phyloP scores from a whole-genome alignment of 2,797 vertebrate genomes.

The Pristis pectinata region DNA sequence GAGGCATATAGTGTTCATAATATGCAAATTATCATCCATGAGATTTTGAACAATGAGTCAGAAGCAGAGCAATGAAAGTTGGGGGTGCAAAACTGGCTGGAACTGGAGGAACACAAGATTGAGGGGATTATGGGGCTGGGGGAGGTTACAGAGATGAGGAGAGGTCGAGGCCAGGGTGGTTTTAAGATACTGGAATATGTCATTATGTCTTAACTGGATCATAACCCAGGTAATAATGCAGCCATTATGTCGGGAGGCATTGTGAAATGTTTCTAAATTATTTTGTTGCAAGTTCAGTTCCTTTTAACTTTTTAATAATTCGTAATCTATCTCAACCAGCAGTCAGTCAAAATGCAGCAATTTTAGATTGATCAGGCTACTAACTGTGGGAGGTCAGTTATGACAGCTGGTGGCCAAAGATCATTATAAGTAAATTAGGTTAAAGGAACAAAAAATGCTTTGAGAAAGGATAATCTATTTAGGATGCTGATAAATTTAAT shows the following conservation, averaged over 20 bases:
- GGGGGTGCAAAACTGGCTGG: neutral
- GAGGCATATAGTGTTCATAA: too few relatives aligned
- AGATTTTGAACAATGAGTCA: neutral
- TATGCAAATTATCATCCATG: neutral
- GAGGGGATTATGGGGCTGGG: neutral
- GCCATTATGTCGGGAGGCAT: neutral
- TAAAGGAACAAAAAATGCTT: neutral
- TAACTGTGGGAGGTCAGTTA: constrained; percentile 53
- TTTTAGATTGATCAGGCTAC: constrained; percentile 35
- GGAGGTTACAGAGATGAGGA: neutral
- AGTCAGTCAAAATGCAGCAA: neutral
- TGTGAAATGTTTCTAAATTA: neutral
- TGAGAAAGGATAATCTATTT: neutral
- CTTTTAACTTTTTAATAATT: neutral
- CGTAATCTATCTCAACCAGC: neutral
- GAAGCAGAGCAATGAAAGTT: neutral
- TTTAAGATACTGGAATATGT: neutral
- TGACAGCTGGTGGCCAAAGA: neutral
- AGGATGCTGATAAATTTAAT: neutral
- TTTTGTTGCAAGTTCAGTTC: neutral
- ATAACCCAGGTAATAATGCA: neutral
- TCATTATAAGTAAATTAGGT: neutral
- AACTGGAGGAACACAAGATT: neutral
- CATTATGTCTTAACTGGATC: neutral
- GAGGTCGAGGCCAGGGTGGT: neutral